A percentile compares a stretch with the other conserved stretches of the same genome.
phyloP scores from a whole-genome alignment of 2,888 invertebrate genomes.

The Seladonia tumulorum region DNA sequence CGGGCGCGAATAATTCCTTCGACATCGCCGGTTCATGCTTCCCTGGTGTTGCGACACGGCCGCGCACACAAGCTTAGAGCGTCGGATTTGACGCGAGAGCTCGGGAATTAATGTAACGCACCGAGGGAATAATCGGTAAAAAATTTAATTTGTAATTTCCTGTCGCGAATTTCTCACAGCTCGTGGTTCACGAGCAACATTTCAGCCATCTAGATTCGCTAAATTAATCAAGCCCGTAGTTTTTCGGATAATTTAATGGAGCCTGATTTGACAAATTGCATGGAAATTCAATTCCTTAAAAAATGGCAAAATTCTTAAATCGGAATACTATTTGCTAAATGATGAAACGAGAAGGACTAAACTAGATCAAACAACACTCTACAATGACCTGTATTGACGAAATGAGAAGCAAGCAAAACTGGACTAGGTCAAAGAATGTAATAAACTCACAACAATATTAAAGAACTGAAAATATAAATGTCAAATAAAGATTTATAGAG shows the following conservation, averaged over 20 bases:
- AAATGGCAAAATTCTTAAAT: neutral
- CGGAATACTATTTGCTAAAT: too few species aligned
- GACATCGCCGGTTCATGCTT: neutral
- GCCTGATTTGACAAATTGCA: neutral
- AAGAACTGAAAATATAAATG: neutral
- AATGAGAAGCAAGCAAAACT: neutral
- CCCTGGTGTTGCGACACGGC: neutral
- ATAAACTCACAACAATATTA: too few species aligned
- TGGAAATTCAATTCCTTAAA: neutral
- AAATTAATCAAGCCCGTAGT: neutral
- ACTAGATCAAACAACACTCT: too few species aligned
- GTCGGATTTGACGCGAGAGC: neutral
- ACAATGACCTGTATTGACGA: too few species aligned
- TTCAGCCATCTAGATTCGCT: neutral
- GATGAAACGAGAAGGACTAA: too few species aligned
- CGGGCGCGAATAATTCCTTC: neutral
- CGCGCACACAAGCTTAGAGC: neutral
- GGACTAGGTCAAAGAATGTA: neutral
- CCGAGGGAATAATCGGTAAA: slow-evolving; percentile 1
- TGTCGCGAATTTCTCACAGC: neutral
- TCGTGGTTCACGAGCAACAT: neutral
- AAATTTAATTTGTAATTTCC: slow-evolving; percentile 3
- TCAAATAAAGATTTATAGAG: neutral
- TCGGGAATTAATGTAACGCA: neutral
- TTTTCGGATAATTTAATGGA: neutral